Evolutionary conservation across 1,140 invertebrate species (phyloP).

Genomic region (Penaeus chinensis): DNA sequence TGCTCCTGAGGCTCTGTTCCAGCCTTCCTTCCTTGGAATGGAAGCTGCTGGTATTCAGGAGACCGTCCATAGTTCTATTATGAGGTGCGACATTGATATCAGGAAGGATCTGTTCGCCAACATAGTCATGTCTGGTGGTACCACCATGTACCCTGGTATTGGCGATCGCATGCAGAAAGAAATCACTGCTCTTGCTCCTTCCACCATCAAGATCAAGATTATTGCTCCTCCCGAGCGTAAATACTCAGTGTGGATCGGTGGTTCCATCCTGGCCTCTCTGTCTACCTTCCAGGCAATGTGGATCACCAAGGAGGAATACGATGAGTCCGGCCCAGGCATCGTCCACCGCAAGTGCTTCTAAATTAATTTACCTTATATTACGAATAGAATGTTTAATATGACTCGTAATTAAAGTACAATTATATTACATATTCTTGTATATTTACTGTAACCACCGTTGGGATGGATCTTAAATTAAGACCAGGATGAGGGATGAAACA

Average conservation of each 20-base stretch:
- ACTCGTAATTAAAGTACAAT: no score
- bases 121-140: slow-evolving; percentile 75
- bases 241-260: slow-evolving; percentile 62
- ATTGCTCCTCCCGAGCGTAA: slow-evolving; percentile 60
- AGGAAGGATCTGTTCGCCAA: slow-evolving; percentile 86
- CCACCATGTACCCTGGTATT: slow-evolving; percentile 76
- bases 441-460: no score
- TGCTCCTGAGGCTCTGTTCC: slow-evolving; percentile 71
- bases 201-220: slow-evolving; percentile 76
- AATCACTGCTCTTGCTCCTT: slow-evolving; percentile 72
- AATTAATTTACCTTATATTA: slow-evolving; percentile 54
- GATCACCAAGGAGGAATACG: slow-evolving; percentile 58
- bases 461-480: no score
- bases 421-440: no score
- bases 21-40: slow-evolving; percentile 31
- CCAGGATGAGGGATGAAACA: no score
- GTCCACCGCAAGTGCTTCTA: slow-evolving; percentile 76
- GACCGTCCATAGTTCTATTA: slow-evolving; percentile 82
- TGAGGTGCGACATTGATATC: slow-evolving; percentile 74
- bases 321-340: slow-evolving; percentile 67
- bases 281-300: slow-evolving; percentile 57
- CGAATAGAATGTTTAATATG: no score
- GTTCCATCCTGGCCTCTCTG: slow-evolving; percentile 56
- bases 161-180: slow-evolving; percentile 75
- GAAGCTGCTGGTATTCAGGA: slow-evolving; percentile 4